Evolutionary conservation across 2,113 vertebrate genomes (phyloP).

Genomic region (human (Homo sapiens)): GRCh38 chr9:38415501-38416000

Average conservation of each 20-base stretch:
- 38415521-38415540: not conserved
- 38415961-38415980: not conserved
- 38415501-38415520: not conserved
- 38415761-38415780: not conserved
- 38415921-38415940: not conserved
- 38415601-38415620: not conserved
- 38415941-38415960: not conserved
- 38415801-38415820: not conserved
- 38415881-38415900: not conserved
- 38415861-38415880: not conserved
- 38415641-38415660: not conserved
- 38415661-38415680: not conserved
- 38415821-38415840: not conserved
- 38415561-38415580: not conserved
- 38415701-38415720: not conserved
- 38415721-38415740: not conserved
- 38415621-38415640: not conserved
- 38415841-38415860: not conserved
- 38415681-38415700: not conserved
- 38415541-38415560: not conserved
- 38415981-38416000: not conserved
- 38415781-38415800: not conserved
- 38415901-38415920: not conserved
- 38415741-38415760: not conserved
- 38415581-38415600: not conserved